Percentiles rank a stretch among this genome's conserved stretches.
Evolutionary conservation across 2,113 vertebrate genomes (phyloP).

Genomic region (Heterocephalus glaber): DNA sequence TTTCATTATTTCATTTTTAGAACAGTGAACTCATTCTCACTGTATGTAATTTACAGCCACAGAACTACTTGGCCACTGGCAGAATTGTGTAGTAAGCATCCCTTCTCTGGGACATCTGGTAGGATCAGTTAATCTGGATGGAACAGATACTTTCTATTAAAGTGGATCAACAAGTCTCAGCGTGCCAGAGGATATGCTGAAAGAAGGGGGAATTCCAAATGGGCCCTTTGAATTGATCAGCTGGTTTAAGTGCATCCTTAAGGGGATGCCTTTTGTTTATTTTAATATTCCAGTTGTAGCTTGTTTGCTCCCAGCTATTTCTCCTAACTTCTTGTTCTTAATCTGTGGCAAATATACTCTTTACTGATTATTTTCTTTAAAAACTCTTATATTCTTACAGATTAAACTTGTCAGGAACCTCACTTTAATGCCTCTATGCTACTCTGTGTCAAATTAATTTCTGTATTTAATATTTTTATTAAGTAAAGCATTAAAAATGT

Average conservation of each 20-base stretch:
- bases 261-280: slow-evolving; percentile 3
- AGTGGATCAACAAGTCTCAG: background rate
- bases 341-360: background rate
- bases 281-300: background rate
- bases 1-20: background rate
- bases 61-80: background rate
- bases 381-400: slow-evolving; percentile 29
- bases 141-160: background rate
- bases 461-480: background rate
- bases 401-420: background rate
- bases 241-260: background rate
- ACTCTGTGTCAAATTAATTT: slow-evolving; percentile 8
- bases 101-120: background rate
- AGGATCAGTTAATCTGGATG: background rate
- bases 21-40: background rate
- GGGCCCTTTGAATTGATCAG: background rate
- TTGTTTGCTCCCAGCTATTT: slow-evolving; percentile 4
- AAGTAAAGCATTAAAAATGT: background rate
- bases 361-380: slow-evolving; percentile 40
- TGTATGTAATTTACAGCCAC: background rate
- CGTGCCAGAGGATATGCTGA: background rate
- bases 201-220: background rate
- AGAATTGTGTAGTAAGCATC: background rate
- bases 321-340: background rate
- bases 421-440: background rate